Evolutionary conservation across 1,140 invertebrate species (phyloP).

Genomic region (Heliconius himera): DNA sequence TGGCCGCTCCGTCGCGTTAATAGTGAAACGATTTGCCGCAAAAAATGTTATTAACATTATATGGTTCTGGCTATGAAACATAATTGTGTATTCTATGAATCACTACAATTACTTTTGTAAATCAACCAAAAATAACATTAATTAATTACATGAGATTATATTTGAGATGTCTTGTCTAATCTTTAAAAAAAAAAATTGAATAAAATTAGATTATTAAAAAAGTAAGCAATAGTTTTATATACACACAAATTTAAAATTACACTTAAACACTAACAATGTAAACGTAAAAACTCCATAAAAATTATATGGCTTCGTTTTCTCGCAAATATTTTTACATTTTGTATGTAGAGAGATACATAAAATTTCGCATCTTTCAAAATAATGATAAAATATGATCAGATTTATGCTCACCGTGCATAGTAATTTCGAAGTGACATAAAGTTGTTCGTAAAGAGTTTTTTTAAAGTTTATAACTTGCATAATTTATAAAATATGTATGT

Average conservation of each 20-base stretch:
- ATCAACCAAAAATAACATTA: not conserved
- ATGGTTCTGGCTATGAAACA: constrained; percentile 33
- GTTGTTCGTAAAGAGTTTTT: too few relatives aligned
- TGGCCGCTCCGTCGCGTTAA: constrained; percentile 63
- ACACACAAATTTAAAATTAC: constrained; percentile 18
- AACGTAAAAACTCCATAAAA: constrained; percentile 28
- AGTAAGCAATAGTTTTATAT: too few relatives aligned
- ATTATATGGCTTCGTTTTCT: constrained; percentile 33
- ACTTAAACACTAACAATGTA: constrained; percentile 26
- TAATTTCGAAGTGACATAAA: too few relatives aligned
- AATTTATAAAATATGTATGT: too few relatives aligned
- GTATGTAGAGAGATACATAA: not conserved
- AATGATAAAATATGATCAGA: not conserved
- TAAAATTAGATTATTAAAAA: too few relatives aligned
- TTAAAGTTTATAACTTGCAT: too few relatives aligned
- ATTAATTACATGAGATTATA: not conserved
- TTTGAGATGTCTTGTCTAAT: not conserved
- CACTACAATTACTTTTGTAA: not conserved
- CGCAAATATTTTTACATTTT: not conserved
- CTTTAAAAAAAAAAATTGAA: not conserved
- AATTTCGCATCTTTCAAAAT: not conserved
- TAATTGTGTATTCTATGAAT: constrained; percentile 20
- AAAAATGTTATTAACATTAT: constrained; percentile 47
- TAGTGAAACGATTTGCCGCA: constrained; percentile 63
- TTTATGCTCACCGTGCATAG: too few relatives aligned